These are phyloP conservation scores for Cataglyphis rosenhaueri DNA, from an alignment of 2,888 invertebrate species.

Conservation along the genomic window DNA sequence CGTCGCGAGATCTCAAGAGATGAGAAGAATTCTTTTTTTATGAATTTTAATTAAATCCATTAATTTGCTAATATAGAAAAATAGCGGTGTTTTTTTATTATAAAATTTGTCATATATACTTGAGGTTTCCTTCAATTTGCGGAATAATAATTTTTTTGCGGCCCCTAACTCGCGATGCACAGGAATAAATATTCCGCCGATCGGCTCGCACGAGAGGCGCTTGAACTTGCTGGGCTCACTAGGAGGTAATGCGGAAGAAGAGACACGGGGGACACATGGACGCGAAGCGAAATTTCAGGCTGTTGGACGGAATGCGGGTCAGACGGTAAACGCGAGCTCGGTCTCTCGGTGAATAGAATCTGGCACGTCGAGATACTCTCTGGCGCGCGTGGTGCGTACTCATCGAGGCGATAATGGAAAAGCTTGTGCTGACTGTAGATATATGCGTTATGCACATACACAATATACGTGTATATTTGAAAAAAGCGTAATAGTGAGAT, in stretches of 20 bases:
- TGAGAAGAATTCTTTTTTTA: not conserved
- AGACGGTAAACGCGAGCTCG: constrained; percentile 53
- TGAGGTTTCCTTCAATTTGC: not conserved
- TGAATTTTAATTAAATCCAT: constrained; percentile 2
- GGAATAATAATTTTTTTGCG: constrained; percentile 18
- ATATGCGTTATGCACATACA: not conserved
- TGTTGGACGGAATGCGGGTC: constrained; percentile 41
- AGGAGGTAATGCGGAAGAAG: constrained; percentile 22
- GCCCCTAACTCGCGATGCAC: not conserved
- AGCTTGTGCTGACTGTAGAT: constrained; percentile 28
- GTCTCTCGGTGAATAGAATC: constrained; percentile 50
- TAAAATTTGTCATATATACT: not conserved
- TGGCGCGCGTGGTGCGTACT: constrained; percentile 67
- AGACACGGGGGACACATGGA: not conserved
- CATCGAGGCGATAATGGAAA: constrained; percentile 58
- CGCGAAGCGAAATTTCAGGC: constrained; percentile 31
- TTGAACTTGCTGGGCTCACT: constrained; percentile 18
- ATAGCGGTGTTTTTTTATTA: not conserved
- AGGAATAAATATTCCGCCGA: not conserved
- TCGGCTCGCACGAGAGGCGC: not conserved
- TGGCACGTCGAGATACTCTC: constrained; percentile 61
- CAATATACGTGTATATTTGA: not conserved
- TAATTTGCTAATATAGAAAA: not conserved
- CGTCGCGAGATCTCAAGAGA: constrained; percentile 1
- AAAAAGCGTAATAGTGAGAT: not conserved